Percentiles rank a stretch among this genome's conserved stretches.
Conservation (phyloP, 1,140 invertebrate species). For the Lethrus apterus region DNA sequence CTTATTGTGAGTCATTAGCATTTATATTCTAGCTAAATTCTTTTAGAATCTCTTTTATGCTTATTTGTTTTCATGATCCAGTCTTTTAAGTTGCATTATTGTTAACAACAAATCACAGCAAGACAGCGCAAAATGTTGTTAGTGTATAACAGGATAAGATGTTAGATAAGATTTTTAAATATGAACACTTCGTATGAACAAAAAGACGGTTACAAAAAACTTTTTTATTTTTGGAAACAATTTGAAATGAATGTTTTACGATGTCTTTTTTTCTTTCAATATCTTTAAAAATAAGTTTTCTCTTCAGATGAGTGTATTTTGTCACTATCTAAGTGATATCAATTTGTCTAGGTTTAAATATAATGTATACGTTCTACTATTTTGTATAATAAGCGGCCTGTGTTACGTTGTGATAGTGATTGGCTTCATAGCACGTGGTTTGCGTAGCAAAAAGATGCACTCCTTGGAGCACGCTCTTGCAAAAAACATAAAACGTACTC, state of each 20-base stretch:
- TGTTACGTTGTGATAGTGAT: constrained; percentile 89
- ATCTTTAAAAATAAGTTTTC: neutral
- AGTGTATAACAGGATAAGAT: too few species aligned
- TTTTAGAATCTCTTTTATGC: too few species aligned
- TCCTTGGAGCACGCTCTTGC: constrained; percentile 69
- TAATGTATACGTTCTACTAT: constrained; percentile 46
- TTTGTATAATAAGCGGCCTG: constrained; percentile 85
- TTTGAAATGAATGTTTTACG: neutral
- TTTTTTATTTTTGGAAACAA: neutral
- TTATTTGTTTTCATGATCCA: too few species aligned
- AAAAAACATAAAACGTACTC: constrained; percentile 65
- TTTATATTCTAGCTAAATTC: too few species aligned
- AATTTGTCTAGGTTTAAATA: neutral
- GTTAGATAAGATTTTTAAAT: neutral
- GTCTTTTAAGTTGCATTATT: too few species aligned
- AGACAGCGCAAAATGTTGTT: too few species aligned
- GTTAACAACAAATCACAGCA: too few species aligned
- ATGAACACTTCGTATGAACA: neutral
- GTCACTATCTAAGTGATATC: too few species aligned
- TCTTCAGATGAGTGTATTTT: too few species aligned
- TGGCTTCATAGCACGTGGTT: constrained; percentile 70
- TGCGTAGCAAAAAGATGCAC: constrained; percentile 66
- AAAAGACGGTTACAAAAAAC: neutral
- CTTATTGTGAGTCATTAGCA: too few species aligned
- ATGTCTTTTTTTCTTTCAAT: neutral